Evolutionary conservation across 2,888 invertebrate species (phyloP).

Genomic region (Cordilura impudica): DNA sequence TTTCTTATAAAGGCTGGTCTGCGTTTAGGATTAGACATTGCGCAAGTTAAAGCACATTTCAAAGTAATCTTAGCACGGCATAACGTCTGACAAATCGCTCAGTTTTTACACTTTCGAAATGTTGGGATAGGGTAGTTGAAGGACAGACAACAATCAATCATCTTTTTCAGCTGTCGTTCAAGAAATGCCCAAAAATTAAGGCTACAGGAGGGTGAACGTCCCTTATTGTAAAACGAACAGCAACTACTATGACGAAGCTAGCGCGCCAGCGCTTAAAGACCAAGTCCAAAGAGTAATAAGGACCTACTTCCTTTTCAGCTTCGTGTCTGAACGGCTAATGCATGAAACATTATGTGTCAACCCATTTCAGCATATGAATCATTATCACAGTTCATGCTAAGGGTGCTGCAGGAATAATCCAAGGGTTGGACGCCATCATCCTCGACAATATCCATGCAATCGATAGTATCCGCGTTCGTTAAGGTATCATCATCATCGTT

Average conservation of each 20-base stretch:
- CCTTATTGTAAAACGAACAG: conserved; percentile 1
- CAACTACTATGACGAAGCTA: conserved; percentile 28
- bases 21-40: neutral
- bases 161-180: conserved; percentile 25
- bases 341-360: conserved; percentile 27
- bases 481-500: conserved; percentile 67
- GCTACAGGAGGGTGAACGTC: neutral
- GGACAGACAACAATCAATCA: neutral
- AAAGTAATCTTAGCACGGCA: conserved; percentile 6
- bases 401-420: conserved; percentile 67
- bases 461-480: neutral
- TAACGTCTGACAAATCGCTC: conserved; percentile 26
- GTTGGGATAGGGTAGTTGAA: conserved; percentile 2
- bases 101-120: conserved; percentile 55
- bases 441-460: conserved; percentile 64
- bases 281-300: neutral
- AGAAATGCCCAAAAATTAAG: conserved; percentile 8
- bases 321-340: conserved; percentile 31
- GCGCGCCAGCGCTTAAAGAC: conserved; percentile 39
- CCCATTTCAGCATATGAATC: conserved; percentile 59
- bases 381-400: conserved; percentile 38
- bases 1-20: neutral
- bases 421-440: conserved; percentile 61
- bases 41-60: neutral
- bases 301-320: conserved; percentile 14